Evolutionary conservation across 2,797 vertebrate genomes (phyloP), one percentile per base, ranked within the genome.

Genomic region (Arremon aurantiirostris): DNA sequence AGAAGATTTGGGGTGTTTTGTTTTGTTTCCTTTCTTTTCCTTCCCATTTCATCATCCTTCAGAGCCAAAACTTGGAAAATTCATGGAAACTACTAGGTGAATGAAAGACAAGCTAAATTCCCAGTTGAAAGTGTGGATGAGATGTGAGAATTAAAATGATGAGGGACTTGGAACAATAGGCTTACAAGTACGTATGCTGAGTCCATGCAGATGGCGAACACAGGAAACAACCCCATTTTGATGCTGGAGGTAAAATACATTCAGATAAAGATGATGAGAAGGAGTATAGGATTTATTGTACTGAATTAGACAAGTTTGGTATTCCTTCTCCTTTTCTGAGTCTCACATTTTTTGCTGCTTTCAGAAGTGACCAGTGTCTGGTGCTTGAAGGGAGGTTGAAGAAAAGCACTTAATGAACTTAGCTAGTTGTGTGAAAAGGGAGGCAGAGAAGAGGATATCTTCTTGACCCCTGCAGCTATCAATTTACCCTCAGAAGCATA

Each of bases 401-500:
- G 70, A 87, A 90, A 94, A 94, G n/a, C 41, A 34, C 39, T 88
- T 88, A 86, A 94, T 73, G 80, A 59, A 84, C 53, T 63, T 68
- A 90, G 21, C 7, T 12, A 17, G 63, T 42, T 91, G 53, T 72
- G 12, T 85, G 68, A 41, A 85, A 86, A 86, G 35, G 50, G 79
- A 92, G 30, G n/a, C 50, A 90, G n/a, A 78, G 69, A 90, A 78
- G 60, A 57, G 13, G 19, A 57, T 81, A 86, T 50, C 60, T 93
- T 78, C 55, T 55, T 82, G 70, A 92, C 39, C 59, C 88, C 68
- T 88, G 73, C 24, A 92, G 85, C 71, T 92, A 91, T 66, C 79
- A 91, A 82, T 94, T 95, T 95, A 82, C 66, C 34, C 60, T 86
- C n/a, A 47, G 53, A 93, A 94, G 41, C 56, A 86, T 71, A 87